Conservation (phyloP, 1,140 invertebrate species). For the Penaeus indicus region DNA sequence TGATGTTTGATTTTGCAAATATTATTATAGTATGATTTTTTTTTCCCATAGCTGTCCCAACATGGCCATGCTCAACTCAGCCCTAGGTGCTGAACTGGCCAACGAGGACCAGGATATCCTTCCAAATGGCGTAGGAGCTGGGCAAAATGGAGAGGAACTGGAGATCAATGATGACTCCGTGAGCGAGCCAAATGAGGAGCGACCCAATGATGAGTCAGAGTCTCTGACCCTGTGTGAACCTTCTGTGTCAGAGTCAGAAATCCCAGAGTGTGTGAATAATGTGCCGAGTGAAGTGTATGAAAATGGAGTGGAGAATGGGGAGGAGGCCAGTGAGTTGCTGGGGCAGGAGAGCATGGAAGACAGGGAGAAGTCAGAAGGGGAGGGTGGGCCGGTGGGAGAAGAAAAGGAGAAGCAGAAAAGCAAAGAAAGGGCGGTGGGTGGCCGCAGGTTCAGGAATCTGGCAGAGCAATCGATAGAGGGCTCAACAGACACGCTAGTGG, state of each 20-base stretch:
- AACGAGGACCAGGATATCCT: conserved; percentile 51
- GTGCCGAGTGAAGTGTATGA: conserved; percentile 46
- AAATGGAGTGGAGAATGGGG: conserved; percentile 48
- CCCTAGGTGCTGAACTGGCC: conserved; percentile 49
- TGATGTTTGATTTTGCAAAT: neutral
- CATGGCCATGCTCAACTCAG: conserved; percentile 62
- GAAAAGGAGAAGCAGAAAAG: neutral
- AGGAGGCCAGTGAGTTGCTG: conserved; percentile 54
- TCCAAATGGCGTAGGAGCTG: conserved; percentile 20
- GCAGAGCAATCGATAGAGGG: conserved; percentile 69
- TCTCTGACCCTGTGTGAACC: conserved; percentile 57
- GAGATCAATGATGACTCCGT: conserved; percentile 52
- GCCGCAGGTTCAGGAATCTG: conserved; percentile 25
- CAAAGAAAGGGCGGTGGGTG: neutral
- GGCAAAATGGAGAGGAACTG: conserved; percentile 24
- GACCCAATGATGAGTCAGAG: conserved; percentile 51
- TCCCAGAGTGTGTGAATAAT: conserved; percentile 40
- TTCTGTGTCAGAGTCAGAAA: conserved; percentile 51
- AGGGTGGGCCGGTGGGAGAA: neutral
- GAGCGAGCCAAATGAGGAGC: conserved; percentile 48
- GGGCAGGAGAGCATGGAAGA: conserved; percentile 30
- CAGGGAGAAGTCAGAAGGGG: neutral
- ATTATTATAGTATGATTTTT: neutral
- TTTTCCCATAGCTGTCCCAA: conserved; percentile 54
- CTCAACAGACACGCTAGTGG: conserved; percentile 73